Base-by-base conservation (phyloP, 2,888 invertebrate genomes). In the Parapristionchus giblindavisi region DNA sequence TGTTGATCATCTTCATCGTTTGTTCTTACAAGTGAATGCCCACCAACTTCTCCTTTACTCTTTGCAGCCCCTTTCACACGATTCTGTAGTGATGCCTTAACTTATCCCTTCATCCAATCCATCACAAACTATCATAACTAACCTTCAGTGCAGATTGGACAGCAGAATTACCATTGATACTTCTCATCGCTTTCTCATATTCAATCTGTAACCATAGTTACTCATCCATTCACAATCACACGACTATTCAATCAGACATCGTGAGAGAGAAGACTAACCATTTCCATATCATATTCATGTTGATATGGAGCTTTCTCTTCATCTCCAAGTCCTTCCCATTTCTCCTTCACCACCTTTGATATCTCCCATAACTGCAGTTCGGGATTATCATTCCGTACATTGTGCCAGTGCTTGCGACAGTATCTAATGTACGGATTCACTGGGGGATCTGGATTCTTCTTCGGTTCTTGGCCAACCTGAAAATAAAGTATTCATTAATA, bases 71-170 rank as follows among this genome's bases (percentile, higher is more conserved):
- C 54, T 29, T 56, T 71, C 70, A 71, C 70, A 40, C 70, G 70
- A 71, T 56, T 71, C 56, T 71, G 70, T 24, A 71, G 70, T 38
- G 56, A 71, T 21, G 70, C 54, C 56, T 71, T 51, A 68, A 68
- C 52, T 24, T 24, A 68, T 11, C 17, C 6, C 21, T 60, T n/a
- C 34, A 29, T 34, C 29, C 6, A 60, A 60, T 32, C 3, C 32
- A 27, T 14, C 21, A 6, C 8, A 8, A 48, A 17, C n/a, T 3
- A 66, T 29, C 32, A 36, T 21, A 34, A 61, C 36, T 11, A 24
- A 71, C 73, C 73, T 73, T 73, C 32, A 73, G 32, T 17, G 73
- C 73, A 6, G 34, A 34, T 34, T 60, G 60, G 2, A 73, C 73
- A 24, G 73, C 73, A 1, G 60, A 48, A 14, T 27, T n/a, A 40